Conservation (phyloP, 1,140 invertebrate species). For the Drosophila sp. region DNA sequence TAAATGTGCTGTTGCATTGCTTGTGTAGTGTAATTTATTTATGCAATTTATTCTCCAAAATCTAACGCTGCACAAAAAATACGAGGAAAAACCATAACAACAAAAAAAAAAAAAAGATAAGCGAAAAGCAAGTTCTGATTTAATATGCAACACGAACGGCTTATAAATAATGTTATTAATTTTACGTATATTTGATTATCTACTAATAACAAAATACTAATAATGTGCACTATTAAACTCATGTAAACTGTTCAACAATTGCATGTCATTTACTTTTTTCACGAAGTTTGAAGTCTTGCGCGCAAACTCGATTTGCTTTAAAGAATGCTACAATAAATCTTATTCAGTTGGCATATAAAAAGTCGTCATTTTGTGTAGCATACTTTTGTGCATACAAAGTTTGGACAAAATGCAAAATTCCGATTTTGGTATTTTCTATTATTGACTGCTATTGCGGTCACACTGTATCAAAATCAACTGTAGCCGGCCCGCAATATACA, state of each 20-base stretch:
- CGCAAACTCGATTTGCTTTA: background rate
- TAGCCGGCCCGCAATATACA: too few species aligned
- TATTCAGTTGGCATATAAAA: background rate
- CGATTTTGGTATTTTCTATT: background rate
- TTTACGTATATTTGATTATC: conserved; percentile 60
- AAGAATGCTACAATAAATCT: conserved; percentile 17
- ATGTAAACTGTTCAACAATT: conserved; percentile 59
- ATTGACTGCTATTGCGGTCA: too few species aligned
- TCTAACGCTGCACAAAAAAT: conserved; percentile 19
- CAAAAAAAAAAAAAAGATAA: conserved; percentile 14
- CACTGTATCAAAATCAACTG: too few species aligned
- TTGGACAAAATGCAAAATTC: background rate
- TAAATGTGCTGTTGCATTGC: conserved; percentile 52
- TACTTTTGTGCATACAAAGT: conserved; percentile 13
- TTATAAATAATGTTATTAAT: conserved; percentile 58
- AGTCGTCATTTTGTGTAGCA: conserved; percentile 3
- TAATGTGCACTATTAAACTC: conserved; percentile 74
- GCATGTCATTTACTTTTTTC: conserved; percentile 6
- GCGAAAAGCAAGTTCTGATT: conserved; percentile 24
- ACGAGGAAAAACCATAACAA: conserved; percentile 19
- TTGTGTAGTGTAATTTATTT: conserved; percentile 71
- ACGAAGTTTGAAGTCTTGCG: conserved; percentile 7
- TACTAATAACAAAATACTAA: conserved; percentile 72
- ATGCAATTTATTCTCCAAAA: conserved; percentile 37
- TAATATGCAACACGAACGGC: conserved; percentile 30